phyloP scores from a whole-genome alignment of 2,113 vertebrate species.

The Prolemur simus region DNA sequence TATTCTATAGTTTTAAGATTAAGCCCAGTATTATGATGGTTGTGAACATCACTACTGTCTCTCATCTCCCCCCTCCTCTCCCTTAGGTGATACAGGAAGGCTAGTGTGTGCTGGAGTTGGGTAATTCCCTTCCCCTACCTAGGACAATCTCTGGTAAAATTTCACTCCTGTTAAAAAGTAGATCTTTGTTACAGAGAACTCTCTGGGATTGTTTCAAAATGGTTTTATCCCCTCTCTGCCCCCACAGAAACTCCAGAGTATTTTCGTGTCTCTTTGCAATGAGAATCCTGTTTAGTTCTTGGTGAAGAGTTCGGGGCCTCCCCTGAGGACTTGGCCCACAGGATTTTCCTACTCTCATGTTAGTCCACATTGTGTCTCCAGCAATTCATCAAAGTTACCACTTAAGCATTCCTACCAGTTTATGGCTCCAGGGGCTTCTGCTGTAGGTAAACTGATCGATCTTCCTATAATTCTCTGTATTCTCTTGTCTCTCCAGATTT shows the following conservation, averaged over 20 bases:
- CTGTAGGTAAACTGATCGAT: neutral
- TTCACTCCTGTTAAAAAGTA: neutral
- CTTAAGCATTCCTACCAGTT: neutral
- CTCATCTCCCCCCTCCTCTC: no score
- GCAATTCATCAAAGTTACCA: neutral
- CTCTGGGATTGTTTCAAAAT: neutral
- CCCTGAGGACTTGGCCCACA: neutral
- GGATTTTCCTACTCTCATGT: neutral
- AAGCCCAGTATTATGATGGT: neutral
- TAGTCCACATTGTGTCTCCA: neutral
- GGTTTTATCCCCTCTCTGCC: neutral
- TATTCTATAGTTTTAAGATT: neutral
- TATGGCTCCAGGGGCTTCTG: neutral
- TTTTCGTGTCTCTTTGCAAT: neutral
- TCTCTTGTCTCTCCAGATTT: neutral
- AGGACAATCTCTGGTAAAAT: neutral
- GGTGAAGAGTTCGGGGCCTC: neutral
- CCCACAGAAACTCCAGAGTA: neutral
- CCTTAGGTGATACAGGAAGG: neutral
- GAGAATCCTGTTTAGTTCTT: neutral
- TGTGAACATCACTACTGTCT: neutral
- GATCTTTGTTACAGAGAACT: neutral
- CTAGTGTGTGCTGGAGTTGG: no score
- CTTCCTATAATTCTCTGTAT: neutral
- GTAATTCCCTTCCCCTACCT: neutral